Evolutionary conservation across 2,797 vertebrate species (phyloP).

Genomic region (Carapus acus): DNA sequence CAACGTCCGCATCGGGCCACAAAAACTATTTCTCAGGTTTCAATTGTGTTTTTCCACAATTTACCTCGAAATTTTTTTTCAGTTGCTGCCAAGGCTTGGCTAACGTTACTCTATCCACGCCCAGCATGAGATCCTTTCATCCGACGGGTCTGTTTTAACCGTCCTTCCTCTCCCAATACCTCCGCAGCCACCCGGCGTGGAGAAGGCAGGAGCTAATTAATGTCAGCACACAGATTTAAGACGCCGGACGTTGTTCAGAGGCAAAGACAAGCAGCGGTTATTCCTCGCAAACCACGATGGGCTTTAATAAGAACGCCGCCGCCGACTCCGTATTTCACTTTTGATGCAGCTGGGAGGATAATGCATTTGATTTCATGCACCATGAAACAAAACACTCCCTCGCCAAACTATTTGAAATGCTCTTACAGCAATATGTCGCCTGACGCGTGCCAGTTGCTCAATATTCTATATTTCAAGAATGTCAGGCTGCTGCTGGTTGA

Average conservation of each 20-base stretch:
- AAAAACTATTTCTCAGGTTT: too few relatives aligned
- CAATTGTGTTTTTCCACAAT: too few relatives aligned
- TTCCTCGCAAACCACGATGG: conserved; percentile 1
- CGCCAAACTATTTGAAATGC: conserved; percentile 19
- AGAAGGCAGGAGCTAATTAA: conserved; percentile 22
- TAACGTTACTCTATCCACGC: too few relatives aligned
- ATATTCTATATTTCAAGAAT: conserved; percentile 5
- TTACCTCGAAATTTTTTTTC: too few relatives aligned
- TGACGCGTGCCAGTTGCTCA: not conserved
- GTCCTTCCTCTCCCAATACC: conserved; percentile 36
- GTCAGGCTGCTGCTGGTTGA: conserved; percentile 7
- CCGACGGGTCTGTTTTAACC: too few relatives aligned
- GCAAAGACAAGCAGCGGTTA: too few relatives aligned
- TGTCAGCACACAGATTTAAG: conserved; percentile 15
- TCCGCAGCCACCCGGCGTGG: conserved; percentile 24
- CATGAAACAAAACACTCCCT: conserved; percentile 8
- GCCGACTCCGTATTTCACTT: conserved; percentile 1
- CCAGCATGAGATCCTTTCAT: too few relatives aligned
- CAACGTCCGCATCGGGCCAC: too few relatives aligned
- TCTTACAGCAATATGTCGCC: conserved; percentile 5
- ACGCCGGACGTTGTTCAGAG: not conserved
- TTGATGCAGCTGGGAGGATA: conserved; percentile 6
- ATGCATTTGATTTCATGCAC: conserved; percentile 31
- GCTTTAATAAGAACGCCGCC: conserved; percentile 10
- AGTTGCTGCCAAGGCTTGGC: too few relatives aligned